phyloP scores from a whole-genome alignment of 2,113 vertebrate genomes.

The Nothobranchius kuhntae region DNA sequence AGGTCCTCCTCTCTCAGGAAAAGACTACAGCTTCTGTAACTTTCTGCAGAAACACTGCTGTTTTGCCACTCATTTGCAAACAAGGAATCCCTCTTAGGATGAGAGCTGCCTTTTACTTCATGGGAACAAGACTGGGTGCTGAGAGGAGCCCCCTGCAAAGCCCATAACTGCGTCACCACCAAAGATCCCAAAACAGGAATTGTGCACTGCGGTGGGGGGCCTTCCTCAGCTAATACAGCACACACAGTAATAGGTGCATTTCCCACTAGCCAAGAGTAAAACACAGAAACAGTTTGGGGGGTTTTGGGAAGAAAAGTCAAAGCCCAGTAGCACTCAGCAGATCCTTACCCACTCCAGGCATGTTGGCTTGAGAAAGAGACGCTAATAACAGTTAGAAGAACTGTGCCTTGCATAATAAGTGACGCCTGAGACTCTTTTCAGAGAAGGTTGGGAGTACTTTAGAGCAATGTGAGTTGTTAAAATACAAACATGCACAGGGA shows the following conservation, averaged over 20 bases:
- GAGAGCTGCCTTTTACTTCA: conserved; percentile 42
- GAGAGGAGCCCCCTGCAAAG: conserved; percentile 36
- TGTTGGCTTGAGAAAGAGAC: conserved; percentile 59
- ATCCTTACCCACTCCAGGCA: conserved; percentile 59
- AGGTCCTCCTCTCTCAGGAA: conserved; percentile 49
- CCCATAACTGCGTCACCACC: conserved; percentile 25
- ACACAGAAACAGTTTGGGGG: conserved; percentile 43
- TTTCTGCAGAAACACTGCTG: conserved; percentile 50
- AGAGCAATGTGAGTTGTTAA: conserved; percentile 69
- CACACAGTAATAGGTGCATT: conserved; percentile 40
- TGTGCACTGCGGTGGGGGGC: conserved; percentile 44
- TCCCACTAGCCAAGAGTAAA: conserved; percentile 55
- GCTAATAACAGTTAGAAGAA: conserved; percentile 66
- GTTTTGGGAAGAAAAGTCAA: conserved; percentile 57
- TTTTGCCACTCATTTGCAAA: conserved; percentile 71
- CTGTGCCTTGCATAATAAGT: conserved; percentile 74
- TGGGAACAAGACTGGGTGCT: conserved; percentile 33
- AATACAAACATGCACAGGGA: conserved; percentile 74
- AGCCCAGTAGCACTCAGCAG: conserved; percentile 56
- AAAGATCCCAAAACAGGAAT: conserved; percentile 34
- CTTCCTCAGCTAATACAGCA: conserved; percentile 44
- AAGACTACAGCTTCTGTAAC: conserved; percentile 33
- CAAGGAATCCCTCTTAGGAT: conserved; percentile 52
- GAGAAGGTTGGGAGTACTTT: conserved; percentile 74
- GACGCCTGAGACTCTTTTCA: conserved; percentile 68